A percentile compares a stretch with the other conserved stretches of the same genome.
These are phyloP conservation scores for Torymus auratus DNA, from an alignment of 2,888 invertebrate genomes.

Conservation along the genomic window DNA sequence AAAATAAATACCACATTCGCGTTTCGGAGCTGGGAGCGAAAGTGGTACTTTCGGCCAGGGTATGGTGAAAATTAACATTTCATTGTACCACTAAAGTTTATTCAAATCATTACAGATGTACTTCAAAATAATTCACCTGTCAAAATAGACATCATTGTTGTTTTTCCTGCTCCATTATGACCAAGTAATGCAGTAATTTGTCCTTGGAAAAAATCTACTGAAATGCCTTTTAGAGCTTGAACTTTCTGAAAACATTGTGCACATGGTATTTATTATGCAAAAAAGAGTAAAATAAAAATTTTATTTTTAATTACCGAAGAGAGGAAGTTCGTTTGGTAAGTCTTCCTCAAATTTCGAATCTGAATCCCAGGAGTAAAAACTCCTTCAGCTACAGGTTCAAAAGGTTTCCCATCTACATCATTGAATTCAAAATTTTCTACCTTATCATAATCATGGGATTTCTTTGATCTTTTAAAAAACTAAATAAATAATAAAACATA, in stretches of 20 bases:
- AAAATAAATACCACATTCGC: too few species aligned
- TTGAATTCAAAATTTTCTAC: conserved; percentile 22
- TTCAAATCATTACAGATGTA: background rate
- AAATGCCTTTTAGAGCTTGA: conserved; percentile 61
- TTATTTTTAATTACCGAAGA: background rate
- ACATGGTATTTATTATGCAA: too few species aligned
- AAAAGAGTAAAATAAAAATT: background rate
- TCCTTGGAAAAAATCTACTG: conserved; percentile 82
- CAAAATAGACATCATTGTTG: conserved; percentile 93
- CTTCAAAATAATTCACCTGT: conserved; percentile 77
- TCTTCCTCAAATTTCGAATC: conserved; percentile 78
- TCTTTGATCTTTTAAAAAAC: too few species aligned
- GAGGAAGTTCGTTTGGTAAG: conserved; percentile 11
- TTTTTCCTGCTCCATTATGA: conserved; percentile 93
- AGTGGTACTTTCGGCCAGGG: too few species aligned
- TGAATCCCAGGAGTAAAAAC: conserved; percentile 74
- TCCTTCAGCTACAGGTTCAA: conserved; percentile 69
- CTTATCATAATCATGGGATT: conserved; percentile 3
- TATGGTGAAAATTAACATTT: too few species aligned
- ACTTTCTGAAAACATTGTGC: conserved; percentile 49
- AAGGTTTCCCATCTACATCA: conserved; percentile 62
- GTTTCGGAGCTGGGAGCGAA: too few species aligned
- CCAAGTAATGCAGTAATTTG: conserved; percentile 90
- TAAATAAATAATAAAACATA: too few species aligned
- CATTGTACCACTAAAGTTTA: background rate